These are phyloP conservation scores for Anguilla megastoma DNA, from an alignment of 2,797 vertebrate genomes.

Conservation along the genomic window DNA sequence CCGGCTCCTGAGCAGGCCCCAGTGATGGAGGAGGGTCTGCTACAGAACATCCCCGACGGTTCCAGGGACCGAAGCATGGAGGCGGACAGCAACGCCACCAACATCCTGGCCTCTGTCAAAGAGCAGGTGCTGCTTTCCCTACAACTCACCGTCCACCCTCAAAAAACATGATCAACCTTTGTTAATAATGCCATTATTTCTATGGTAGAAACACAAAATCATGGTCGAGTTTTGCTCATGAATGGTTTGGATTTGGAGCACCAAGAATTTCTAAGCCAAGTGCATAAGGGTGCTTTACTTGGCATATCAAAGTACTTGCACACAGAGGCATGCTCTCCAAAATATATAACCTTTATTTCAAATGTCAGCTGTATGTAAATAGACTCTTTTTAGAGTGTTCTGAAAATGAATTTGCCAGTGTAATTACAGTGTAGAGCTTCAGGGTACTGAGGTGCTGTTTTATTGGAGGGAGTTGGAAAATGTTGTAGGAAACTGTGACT, in stretches of 20 bases:
- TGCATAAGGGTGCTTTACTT: neutral
- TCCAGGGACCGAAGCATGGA: constrained; percentile 72
- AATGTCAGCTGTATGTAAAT: neutral
- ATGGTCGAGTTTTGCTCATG: too few relatives aligned
- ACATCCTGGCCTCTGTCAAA: constrained; percentile 97
- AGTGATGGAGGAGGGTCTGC: constrained; percentile 72
- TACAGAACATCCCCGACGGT: constrained; percentile 62
- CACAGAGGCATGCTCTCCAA: too few relatives aligned
- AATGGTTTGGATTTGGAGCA: neutral
- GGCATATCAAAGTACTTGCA: neutral
- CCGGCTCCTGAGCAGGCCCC: constrained; percentile 76
- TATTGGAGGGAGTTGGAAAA: neutral
- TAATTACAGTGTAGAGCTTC: neutral
- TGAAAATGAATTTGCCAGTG: constrained; percentile 14
- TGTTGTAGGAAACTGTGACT: constrained; percentile 27
- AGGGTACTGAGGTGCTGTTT: neutral
- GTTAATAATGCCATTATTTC: neutral
- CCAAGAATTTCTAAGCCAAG: neutral
- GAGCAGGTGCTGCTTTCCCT: constrained; percentile 79
- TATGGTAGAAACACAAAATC: too few relatives aligned
- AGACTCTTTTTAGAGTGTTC: neutral
- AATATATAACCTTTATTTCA: neutral
- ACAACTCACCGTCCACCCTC: neutral
- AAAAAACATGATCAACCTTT: neutral
- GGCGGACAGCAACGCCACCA: constrained; percentile 86